Base-by-base conservation (phyloP, 2,888 invertebrate species). In the Operophtera brumata region DNA sequence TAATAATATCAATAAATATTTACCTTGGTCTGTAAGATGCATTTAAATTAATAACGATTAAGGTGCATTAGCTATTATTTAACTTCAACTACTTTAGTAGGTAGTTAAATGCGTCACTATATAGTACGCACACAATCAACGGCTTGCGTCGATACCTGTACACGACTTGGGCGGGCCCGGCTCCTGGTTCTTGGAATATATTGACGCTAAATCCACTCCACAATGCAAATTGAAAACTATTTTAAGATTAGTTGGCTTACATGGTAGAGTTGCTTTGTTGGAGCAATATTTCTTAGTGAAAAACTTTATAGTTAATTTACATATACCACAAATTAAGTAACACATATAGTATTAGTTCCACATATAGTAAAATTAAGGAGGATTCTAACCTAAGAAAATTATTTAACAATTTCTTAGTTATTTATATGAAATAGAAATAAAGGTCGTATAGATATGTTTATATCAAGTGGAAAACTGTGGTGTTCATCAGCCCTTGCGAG, bases 81-180 rank as follows among this genome's bases (percentile, higher is more conserved):
- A 26, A 26, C 5, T 26, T 6, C 6, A 26, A 26, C 6, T 26
- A 20, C 4, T 20, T 20, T 20, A 20, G 2, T 20, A 20, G 36
- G 48, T 30, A 52, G 54, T 47, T 50, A 48, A 26, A 41, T 48
- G 49, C 34, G 41, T 39, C 42, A 8, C 37, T 37, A 52, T 37
- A 52, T 43, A 44, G 35, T 45, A 37, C 48, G 28, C 44, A 47
- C 43, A 44, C 45, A 49, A 41, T 26, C 25, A 32, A 40, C 44
- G 12, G 12, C 26, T 37, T 40, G 47, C 54, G 39, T 53, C 63
- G 64, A 66, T 70, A 67, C 67, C 65, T 65, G 63, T 62, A 76
- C 76, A 76, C 9, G 75, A 58, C 61, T 64, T 64, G 69, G 76
- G 76, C 76, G 76, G 67, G 30, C 53, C 59, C 39, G 42, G 51